Evolutionary conservation across 1,140 invertebrate species (phyloP).

Genomic region (Harpegnathos saltator): DNA sequence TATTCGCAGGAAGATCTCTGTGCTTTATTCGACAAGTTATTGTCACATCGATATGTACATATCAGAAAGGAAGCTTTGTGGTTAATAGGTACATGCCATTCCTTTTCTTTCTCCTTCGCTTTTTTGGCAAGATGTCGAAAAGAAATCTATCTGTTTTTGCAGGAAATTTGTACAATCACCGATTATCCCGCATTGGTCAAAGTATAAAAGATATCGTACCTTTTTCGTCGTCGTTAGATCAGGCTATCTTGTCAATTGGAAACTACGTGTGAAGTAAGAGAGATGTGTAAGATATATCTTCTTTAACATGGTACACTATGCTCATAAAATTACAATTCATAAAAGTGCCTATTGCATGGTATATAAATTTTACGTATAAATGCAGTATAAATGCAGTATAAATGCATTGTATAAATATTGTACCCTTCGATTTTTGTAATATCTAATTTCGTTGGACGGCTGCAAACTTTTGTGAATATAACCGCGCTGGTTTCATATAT

Average conservation of each 20-base stretch:
- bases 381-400: conserved; percentile 12
- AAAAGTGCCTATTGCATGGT: conserved; percentile 2
- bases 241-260: conserved; percentile 51
- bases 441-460: conserved; percentile 36
- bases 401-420: conserved; percentile 64
- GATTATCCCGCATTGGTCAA: conserved; percentile 24
- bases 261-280: conserved; percentile 1
- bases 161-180: conserved; percentile 79
- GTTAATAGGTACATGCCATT: conserved; percentile 78
- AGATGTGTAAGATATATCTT: background rate
- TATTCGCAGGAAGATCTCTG: conserved; percentile 63
- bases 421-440: background rate
- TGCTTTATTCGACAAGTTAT: conserved; percentile 72
- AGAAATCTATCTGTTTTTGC: conserved; percentile 26
- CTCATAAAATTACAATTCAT: conserved; percentile 25
- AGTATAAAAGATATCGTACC: conserved; percentile 55
- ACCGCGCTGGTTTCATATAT: too few species aligned
- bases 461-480: too few species aligned
- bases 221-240: conserved; percentile 63
- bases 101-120: background rate
- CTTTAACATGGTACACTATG: conserved; percentile 6
- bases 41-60: conserved; percentile 76
- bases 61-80: conserved; percentile 82
- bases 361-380: background rate
- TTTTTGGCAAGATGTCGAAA: background rate